Conservation (phyloP, 1,140 invertebrate species). For the Eupristina koningsbergeri region DNA sequence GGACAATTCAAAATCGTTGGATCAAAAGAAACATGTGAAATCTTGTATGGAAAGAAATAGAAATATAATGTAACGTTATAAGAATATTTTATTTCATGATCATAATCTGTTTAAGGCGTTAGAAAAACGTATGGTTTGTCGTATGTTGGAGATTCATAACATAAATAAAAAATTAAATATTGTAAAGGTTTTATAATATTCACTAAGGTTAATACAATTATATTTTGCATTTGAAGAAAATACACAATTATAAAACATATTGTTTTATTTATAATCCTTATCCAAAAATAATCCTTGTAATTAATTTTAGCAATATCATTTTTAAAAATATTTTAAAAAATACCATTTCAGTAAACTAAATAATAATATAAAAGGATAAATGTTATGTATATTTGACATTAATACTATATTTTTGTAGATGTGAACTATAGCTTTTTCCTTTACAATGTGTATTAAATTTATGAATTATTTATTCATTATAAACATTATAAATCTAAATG, state of each 20-base stretch:
- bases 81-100: conserved; percentile 15
- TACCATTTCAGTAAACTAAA: too few species aligned
- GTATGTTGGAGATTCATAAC: neutral
- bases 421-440: too few species aligned
- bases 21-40: neutral
- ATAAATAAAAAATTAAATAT: conserved; percentile 41
- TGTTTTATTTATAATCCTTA: neutral
- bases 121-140: neutral
- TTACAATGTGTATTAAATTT: too few species aligned
- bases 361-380: too few species aligned
- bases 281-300: neutral
- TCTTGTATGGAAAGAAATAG: neutral
- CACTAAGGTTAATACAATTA: conserved; percentile 50
- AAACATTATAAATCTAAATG: too few species aligned
- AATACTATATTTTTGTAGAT: too few species aligned
- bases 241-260: conserved; percentile 47
- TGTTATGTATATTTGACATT: too few species aligned
- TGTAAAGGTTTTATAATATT: conserved; percentile 47
- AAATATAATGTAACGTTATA: conserved; percentile 1
- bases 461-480: too few species aligned
- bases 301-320: too few species aligned
- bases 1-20: conserved; percentile 33
- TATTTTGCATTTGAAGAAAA: conserved; percentile 51
- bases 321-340: too few species aligned
- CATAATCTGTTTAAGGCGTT: conserved; percentile 3